Evolutionary conservation across 2,888 invertebrate genomes (phyloP).

Genomic region (Pediacus dermestoides): DNA sequence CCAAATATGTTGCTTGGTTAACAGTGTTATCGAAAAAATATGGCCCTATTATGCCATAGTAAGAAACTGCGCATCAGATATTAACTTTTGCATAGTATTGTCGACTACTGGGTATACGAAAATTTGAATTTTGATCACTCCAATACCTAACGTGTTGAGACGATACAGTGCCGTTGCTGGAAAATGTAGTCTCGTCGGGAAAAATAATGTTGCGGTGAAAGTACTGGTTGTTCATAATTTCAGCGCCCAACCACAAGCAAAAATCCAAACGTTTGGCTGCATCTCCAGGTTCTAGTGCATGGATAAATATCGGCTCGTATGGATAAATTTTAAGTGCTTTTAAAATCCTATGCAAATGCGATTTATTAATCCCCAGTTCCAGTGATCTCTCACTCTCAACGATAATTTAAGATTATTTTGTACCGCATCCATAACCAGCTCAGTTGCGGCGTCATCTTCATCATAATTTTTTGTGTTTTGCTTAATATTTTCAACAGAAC

Average conservation of each 20-base stretch:
- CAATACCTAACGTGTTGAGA: not conserved
- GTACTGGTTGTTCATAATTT: constrained; percentile 1
- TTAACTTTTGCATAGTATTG: not conserved
- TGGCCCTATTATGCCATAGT: not conserved
- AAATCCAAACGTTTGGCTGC: constrained; percentile 10
- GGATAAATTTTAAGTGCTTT: constrained; percentile 8
- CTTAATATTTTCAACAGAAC: constrained; percentile 8
- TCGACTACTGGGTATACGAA: not conserved
- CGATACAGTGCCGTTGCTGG: no score
- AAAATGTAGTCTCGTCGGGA: not conserved
- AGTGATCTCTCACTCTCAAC: not conserved
- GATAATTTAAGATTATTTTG: constrained; percentile 11
- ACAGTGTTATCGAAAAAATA: constrained; percentile 1
- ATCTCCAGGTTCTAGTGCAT: constrained; percentile 11
- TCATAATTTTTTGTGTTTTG: constrained; percentile 9
- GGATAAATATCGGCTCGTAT: constrained; percentile 11
- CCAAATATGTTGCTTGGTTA: not conserved
- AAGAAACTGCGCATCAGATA: not conserved
- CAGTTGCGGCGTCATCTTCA: constrained; percentile 8
- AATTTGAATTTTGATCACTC: not conserved
- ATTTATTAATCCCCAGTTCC: constrained; percentile 10
- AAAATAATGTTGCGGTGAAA: not conserved
- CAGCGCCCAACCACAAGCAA: constrained; percentile 7
- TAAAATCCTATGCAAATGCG: constrained; percentile 11
- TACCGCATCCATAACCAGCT: constrained; percentile 11